Evolutionary conservation across 2,113 vertebrate species (phyloP).

Genomic region (Sinocyclocheilus rhinocerous): DNA sequence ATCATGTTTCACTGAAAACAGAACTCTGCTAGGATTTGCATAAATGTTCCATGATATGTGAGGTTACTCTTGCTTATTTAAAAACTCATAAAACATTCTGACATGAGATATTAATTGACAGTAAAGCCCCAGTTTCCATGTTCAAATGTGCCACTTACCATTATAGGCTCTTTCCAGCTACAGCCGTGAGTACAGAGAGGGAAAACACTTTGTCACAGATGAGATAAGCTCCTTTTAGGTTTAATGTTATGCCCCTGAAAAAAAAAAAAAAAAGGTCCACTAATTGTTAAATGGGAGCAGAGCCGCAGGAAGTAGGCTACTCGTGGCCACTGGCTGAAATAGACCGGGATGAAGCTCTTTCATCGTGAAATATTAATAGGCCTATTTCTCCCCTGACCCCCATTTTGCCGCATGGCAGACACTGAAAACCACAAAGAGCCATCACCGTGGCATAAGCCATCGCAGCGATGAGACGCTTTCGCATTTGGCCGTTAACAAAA

Average conservation of each 20-base stretch:
- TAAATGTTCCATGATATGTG: neutral
- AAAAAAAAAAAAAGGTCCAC: constrained; percentile 64
- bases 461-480: constrained; percentile 12
- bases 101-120: neutral
- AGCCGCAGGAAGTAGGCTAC: constrained; percentile 64
- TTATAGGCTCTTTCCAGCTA: neutral
- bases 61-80: neutral
- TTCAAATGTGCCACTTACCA: constrained; percentile 14
- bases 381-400: constrained; percentile 52
- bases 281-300: constrained; percentile 73
- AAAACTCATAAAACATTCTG: constrained; percentile 5
- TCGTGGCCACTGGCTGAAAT: constrained; percentile 70
- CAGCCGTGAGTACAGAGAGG: neutral
- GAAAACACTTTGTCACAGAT: constrained; percentile 58
- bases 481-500: neutral
- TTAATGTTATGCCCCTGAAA: constrained; percentile 66
- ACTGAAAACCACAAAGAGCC: constrained; percentile 48
- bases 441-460: constrained; percentile 13
- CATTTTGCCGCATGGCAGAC: constrained; percentile 42
- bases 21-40: neutral
- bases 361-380: constrained; percentile 71
- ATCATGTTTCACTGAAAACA: neutral
- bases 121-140: neutral
- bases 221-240: constrained; percentile 66
- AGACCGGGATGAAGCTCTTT: constrained; percentile 65